A percentile compares a stretch with the other conserved stretches of the same genome.
Conservation (phyloP, 2,888 invertebrate genomes). For the Thymelicus lineola region DNA sequence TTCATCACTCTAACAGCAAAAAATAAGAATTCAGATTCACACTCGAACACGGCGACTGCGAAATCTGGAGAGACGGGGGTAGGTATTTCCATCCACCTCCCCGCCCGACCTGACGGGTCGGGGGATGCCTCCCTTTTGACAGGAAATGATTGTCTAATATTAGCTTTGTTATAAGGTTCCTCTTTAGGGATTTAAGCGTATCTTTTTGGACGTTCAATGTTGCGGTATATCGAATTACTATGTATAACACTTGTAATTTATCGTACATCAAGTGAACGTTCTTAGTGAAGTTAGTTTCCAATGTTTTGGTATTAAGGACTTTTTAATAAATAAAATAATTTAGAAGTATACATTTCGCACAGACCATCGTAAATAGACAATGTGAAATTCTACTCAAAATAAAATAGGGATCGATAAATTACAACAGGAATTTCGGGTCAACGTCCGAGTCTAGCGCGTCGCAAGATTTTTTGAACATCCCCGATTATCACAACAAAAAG, state of each 20-base stretch:
- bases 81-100: slow-evolving; percentile 67
- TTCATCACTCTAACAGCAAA: slow-evolving; percentile 75
- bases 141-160: slow-evolving; percentile 85
- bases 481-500: slow-evolving; percentile 73
- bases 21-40: slow-evolving; percentile 81
- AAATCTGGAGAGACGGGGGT: slow-evolving; percentile 78
- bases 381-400: slow-evolving; percentile 16
- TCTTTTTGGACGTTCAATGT: slow-evolving; percentile 44
- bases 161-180: slow-evolving; percentile 83
- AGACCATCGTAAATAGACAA: slow-evolving; percentile 12
- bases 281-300: neutral
- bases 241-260: slow-evolving; percentile 17
- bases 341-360: neutral
- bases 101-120: slow-evolving; percentile 59
- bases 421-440: slow-evolving; percentile 67
- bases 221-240: slow-evolving; percentile 39
- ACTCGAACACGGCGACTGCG: slow-evolving; percentile 75
- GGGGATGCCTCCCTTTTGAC: slow-evolving; percentile 76
- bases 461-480: slow-evolving; percentile 62
- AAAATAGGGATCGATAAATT: slow-evolving; percentile 36
- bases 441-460: slow-evolving; percentile 55
- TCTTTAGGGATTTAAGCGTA: slow-evolving; percentile 69
- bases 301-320: neutral
- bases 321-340: neutral
- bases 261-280: neutral